phyloP scores from a whole-genome alignment of 2,113 vertebrate genomes.

The Lethenteron reissneri region DNA sequence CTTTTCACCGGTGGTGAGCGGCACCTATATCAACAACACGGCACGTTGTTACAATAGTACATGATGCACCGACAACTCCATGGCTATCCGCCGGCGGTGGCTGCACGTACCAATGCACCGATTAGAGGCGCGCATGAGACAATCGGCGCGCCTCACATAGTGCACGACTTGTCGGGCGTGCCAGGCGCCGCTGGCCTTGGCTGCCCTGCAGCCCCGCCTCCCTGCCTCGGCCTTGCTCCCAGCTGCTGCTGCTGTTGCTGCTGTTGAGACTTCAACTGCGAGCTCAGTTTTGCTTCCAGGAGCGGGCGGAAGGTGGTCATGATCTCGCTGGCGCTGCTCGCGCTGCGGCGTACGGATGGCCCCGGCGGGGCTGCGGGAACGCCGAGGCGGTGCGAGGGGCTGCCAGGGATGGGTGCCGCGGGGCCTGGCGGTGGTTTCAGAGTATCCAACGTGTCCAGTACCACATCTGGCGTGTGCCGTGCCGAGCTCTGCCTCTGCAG shows the following conservation, averaged over 20 bases:
- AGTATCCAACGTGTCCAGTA: conserved; percentile 87
- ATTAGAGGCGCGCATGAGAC: too few relatives aligned
- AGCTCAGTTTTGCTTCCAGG: conserved; percentile 1
- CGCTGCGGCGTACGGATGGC: conserved; percentile 57
- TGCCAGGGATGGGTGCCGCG: conserved; percentile 16
- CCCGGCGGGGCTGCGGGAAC: conserved; percentile 51
- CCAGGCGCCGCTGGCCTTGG: conserved; percentile 28
- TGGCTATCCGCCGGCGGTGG: too few relatives aligned
- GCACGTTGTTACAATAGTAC: too few relatives aligned
- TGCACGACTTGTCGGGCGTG: conserved; percentile 81
- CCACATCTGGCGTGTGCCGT: conserved; percentile 77
- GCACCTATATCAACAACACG: too few relatives aligned
- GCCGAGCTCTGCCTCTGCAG: conserved; percentile 81
- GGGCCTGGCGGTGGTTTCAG: conserved; percentile 37
- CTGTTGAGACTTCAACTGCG: neutral
- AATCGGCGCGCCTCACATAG: conserved; percentile 38
- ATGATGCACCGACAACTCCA: too few relatives aligned
- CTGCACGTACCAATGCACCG: too few relatives aligned
- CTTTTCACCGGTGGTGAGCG: too few relatives aligned
- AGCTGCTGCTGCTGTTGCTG: too few relatives aligned
- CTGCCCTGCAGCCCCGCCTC: too few relatives aligned
- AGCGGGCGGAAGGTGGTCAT: conserved; percentile 88
- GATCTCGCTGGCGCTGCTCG: conserved; percentile 66
- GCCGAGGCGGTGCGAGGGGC: neutral
- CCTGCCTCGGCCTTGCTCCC: too few relatives aligned